Evolutionary conservation across 2,888 invertebrate genomes (phyloP).

Genomic region (Diplazon laetatorius): DNA sequence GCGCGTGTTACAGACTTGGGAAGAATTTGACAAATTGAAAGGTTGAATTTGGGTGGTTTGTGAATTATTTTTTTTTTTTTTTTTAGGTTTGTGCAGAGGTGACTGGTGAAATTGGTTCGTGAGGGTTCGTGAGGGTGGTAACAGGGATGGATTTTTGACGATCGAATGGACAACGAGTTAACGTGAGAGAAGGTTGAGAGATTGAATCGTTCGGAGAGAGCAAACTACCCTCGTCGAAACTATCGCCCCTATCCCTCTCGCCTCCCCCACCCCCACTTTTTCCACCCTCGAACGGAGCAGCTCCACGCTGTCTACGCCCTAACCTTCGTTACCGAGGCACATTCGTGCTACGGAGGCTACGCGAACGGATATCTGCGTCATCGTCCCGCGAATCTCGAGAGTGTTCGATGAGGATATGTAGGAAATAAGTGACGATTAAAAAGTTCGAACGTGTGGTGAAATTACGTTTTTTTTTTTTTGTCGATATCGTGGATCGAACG

Average conservation of each 20-base stretch:
- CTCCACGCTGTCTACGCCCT: conserved; percentile 58
- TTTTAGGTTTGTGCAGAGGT: neutral
- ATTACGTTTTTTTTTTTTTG: no score
- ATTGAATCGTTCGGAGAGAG: neutral
- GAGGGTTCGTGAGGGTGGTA: no score
- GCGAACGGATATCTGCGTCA: neutral
- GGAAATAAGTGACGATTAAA: no score
- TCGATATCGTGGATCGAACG: neutral
- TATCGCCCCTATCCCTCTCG: neutral
- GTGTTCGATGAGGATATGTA: conserved; percentile 4
- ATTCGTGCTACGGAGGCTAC: conserved; percentile 33
- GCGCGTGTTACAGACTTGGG: conserved; percentile 77
- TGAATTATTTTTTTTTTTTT: neutral
- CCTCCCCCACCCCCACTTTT: neutral
- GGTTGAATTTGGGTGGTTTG: neutral
- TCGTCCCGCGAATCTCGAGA: conserved; percentile 10
- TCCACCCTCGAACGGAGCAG: neutral
- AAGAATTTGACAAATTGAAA: neutral
- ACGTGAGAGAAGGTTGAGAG: neutral
- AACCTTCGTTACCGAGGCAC: conserved; percentile 50
- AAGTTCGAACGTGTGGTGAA: neutral
- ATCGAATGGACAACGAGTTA: neutral
- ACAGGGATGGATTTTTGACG: neutral
- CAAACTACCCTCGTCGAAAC: neutral
- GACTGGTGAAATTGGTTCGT: neutral